Evolutionary conservation across 2,888 invertebrate species (phyloP).

Genomic region (Dugesia japonica): DNA sequence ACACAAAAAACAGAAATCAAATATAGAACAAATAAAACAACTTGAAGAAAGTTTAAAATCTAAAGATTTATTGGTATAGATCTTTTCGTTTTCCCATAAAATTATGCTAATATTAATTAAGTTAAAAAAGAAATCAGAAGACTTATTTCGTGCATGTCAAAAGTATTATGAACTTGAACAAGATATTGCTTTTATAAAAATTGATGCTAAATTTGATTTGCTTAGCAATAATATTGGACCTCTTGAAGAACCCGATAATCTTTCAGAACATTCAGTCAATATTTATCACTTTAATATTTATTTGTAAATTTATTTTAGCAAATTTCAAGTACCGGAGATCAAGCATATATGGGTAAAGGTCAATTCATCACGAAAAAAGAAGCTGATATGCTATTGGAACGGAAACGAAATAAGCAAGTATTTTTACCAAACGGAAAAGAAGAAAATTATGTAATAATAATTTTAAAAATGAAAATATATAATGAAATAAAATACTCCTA

Average conservation of each 20-base stretch:
- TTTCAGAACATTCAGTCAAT: not conserved
- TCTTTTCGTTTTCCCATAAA: no score
- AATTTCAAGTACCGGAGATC: not conserved
- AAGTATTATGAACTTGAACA: constrained; percentile 47
- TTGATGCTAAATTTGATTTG: constrained; percentile 46
- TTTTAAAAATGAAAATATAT: no score
- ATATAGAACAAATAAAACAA: not conserved
- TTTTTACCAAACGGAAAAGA: not conserved
- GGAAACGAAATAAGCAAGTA: not conserved
- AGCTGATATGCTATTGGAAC: not conserved
- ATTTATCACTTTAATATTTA: not conserved
- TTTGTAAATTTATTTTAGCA: no score
- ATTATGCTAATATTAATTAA: no score
- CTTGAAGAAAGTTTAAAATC: not conserved
- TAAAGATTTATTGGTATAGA: not conserved
- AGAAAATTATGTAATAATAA: not conserved
- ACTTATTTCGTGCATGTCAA: constrained; percentile 44
- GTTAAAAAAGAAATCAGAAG: constrained; percentile 39
- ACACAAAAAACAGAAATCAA: not conserved
- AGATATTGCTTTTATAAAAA: constrained; percentile 47
- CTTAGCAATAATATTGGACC: constrained; percentile 37
- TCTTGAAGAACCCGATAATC: not conserved
- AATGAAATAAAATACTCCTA: no score
- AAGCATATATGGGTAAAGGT: not conserved
- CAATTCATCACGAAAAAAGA: not conserved